Evolutionary conservation across 2,113 vertebrate species (phyloP), one percentile per base, ranked within the genome.

Genomic region (Climacteris rufus): DNA sequence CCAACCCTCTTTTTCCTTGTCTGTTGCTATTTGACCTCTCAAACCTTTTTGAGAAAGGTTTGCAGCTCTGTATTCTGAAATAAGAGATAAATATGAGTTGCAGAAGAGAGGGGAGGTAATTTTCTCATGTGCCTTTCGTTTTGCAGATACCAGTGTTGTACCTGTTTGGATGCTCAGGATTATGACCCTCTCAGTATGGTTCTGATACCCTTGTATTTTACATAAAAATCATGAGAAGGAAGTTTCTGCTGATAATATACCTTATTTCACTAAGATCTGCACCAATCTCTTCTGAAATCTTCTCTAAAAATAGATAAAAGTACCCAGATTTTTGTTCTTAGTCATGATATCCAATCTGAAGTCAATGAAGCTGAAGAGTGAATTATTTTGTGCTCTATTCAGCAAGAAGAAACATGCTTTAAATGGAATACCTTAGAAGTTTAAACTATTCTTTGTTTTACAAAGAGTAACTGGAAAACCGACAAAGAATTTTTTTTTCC

Each of bases 401-500:
- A 88, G 49, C 60, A 90, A 39, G 35, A 65, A 78, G 50, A 94
- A 87, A 76, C 47, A 77, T 1, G 5, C 44, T 70, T 64, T 83
- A 79, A 87, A 68, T 65, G 9, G 33, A 90, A 88, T 90, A 90
- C 52, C 24, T 85, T 54, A 95, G 74, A 33, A 82, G 82, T 75
- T 91, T 89, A 83, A 96, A 61, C 71, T 81, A 10, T 93, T 94
- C n/a, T 85, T 97, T 93, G 74, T 85, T 95, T 72, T 86, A 68
- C 40, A 61, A 88, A 93, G 56, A 63, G 8, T 59, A 94, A 57
- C 82, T 97, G 87, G 93, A 95, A 92, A 96, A 95, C 75, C 0
- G 0, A 50, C 66, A 71, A 71, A 50, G 27, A 90, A 39, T 71
- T 81, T 72, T 71, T 79, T 89, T 79, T 42, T 39, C 85, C 85